These are phyloP conservation scores for Temnothorax nylanderi DNA, from an alignment of 1,140 invertebrate species.

Conservation along the genomic window DNA sequence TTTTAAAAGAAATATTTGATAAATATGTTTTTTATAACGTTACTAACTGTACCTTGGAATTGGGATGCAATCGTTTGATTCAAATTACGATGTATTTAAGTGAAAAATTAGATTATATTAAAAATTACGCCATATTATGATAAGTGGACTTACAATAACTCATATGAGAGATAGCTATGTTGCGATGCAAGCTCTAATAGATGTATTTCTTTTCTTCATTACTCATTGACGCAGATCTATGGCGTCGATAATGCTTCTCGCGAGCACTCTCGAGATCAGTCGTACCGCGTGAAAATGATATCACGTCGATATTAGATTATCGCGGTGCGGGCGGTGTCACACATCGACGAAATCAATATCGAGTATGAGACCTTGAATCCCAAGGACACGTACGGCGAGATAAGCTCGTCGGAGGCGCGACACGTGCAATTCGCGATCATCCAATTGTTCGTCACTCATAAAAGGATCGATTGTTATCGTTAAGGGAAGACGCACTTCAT, in stretches of 20 bases:
- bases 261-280: slow-evolving; percentile 33
- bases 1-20: background rate
- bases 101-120: background rate
- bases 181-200: background rate
- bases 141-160: background rate
- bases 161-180: background rate
- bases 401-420: background rate
- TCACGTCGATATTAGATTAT: slow-evolving; percentile 38
- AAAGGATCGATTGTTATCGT: slow-evolving; percentile 31
- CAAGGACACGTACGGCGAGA: slow-evolving; percentile 17
- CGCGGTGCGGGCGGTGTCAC: background rate
- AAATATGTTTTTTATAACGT: background rate
- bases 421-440: slow-evolving; percentile 18
- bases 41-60: background rate
- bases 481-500: background rate
- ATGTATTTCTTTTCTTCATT: background rate
- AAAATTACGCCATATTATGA: background rate
- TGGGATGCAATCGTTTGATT: background rate
- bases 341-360: slow-evolving; percentile 48
- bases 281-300: background rate
- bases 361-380: slow-evolving; percentile 26
- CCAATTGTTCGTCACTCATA: slow-evolving; percentile 17
- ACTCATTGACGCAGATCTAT: slow-evolving; percentile 3
- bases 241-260: slow-evolving; percentile 16
- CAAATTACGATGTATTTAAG: background rate